Evolutionary conservation across 2,113 vertebrate species (phyloP), one percentile per base, ranked within the genome.

Genomic region (Muntiacus muntjak): DNA sequence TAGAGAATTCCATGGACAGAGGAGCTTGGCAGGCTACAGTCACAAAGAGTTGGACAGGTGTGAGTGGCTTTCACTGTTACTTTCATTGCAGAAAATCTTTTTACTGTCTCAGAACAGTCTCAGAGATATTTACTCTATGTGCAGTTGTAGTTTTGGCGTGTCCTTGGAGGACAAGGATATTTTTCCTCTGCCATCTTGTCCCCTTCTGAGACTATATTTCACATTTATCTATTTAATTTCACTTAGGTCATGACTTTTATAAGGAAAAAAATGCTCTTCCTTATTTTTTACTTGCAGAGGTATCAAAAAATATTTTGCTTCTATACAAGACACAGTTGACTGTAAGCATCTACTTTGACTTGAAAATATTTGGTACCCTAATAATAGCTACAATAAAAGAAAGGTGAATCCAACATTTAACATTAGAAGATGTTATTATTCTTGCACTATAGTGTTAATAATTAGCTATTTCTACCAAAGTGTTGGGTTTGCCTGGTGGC

Each of bases 11-110:
- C 67, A 71, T 40, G 5, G 67, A 71, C 19, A 71, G n/a, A 71
- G n/a, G 19, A 40, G 2, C 2, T 19, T 23, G n/a, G 5, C 1
- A 40, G n/a, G 5, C 3, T 40, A 40, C 67, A 40, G 5, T 36
- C 10, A 0, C n/a, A 71, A 71, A 40, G n/a, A 40, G 4, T 6
- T 71, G 67, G 67, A 40, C n/a, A 71, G 2, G n/a, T 40, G 2
- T 71, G n/a, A 23, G n/a, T 71, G 67, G 19, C 10, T 71, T 40
- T 71, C 67, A 23, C n/a, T 71, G 5, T 71, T 40, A 71, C 19
- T 23, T 54, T 36, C 33, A n/a, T 7, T 54, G 50, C 52, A n/a
- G 6, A 82, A 82, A 52, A n/a, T 82, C 3, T 36, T 36, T 82
- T 82, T 23, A 13, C 33, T 82, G n/a, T 52, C 30, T 82, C 30